phyloP scores from a whole-genome alignment of 2,888 invertebrate genomes.

The Agrochola circellaris region DNA sequence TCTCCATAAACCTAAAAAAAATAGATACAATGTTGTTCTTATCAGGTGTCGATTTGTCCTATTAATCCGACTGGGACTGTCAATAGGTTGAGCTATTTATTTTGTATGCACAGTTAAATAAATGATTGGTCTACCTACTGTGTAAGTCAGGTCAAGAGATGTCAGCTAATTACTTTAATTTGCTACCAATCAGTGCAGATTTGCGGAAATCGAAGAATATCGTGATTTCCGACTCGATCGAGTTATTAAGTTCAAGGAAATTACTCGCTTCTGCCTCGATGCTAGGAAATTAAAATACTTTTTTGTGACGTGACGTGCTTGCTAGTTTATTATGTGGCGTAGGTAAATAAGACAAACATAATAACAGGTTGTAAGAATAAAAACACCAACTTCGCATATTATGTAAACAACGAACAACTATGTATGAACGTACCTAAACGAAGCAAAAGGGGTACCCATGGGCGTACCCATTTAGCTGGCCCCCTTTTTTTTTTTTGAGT shows the following conservation, averaged over 20 bases:
- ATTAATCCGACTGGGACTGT: too few relatives aligned
- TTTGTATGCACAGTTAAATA: too few relatives aligned
- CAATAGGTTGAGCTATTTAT: too few relatives aligned
- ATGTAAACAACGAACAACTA: neutral
- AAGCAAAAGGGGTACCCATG: too few relatives aligned
- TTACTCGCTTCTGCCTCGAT: slow-evolving; percentile 50
- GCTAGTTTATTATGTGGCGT: neutral
- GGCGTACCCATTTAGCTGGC: too few relatives aligned
- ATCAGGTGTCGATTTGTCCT: too few relatives aligned
- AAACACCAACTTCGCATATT: neutral
- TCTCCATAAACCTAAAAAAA: too few relatives aligned
- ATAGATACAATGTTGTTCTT: too few relatives aligned
- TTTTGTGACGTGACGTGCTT: slow-evolving; percentile 5
- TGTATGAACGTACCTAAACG: neutral
- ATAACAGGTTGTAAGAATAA: neutral
- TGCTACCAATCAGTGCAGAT: slow-evolving; percentile 25
- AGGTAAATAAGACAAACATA: neutral
- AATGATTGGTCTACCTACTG: neutral
- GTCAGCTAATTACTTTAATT: slow-evolving; percentile 31
- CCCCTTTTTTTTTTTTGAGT: too few relatives aligned
- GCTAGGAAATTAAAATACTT: slow-evolving; percentile 65
- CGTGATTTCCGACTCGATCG: slow-evolving; percentile 61
- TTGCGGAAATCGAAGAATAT: slow-evolving; percentile 35
- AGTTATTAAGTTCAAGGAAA: slow-evolving; percentile 70
- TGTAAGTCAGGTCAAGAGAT: slow-evolving; percentile 4